These are phyloP conservation scores for Syrmaticus mikado DNA, from an alignment of 2,113 vertebrate species.

Conservation along the genomic window DNA sequence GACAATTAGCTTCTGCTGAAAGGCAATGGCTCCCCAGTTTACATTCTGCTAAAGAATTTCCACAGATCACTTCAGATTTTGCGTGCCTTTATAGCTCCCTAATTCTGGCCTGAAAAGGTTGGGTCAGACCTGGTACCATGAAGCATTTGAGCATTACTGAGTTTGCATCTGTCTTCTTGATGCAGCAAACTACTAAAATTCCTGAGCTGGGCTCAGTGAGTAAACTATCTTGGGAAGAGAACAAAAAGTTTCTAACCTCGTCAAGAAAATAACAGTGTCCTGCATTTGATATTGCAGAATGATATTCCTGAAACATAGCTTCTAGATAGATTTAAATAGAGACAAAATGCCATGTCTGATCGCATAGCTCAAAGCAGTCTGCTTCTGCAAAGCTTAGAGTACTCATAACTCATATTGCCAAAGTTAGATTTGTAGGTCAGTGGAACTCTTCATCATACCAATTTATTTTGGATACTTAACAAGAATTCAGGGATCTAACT, in stretches of 20 bases:
- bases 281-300: background rate
- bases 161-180: background rate
- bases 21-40: background rate
- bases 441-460: constrained; percentile 39
- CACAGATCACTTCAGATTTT: background rate
- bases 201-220: background rate
- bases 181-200: background rate
- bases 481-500: background rate
- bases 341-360: constrained; percentile 42
- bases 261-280: background rate
- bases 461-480: constrained; percentile 46
- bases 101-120: background rate
- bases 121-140: background rate
- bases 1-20: background rate
- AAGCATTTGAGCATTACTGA: background rate
- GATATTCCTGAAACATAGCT: background rate
- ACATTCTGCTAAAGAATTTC: background rate
- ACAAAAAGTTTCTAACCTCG: background rate
- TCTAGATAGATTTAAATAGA: background rate
- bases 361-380: constrained; percentile 31
- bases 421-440: constrained; percentile 51
- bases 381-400: constrained; percentile 31
- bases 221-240: background rate
- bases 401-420: background rate
- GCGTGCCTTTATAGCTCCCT: background rate